Evolutionary conservation across 1,140 invertebrate genomes (phyloP).

Genomic region (Lineus longissimus): DNA sequence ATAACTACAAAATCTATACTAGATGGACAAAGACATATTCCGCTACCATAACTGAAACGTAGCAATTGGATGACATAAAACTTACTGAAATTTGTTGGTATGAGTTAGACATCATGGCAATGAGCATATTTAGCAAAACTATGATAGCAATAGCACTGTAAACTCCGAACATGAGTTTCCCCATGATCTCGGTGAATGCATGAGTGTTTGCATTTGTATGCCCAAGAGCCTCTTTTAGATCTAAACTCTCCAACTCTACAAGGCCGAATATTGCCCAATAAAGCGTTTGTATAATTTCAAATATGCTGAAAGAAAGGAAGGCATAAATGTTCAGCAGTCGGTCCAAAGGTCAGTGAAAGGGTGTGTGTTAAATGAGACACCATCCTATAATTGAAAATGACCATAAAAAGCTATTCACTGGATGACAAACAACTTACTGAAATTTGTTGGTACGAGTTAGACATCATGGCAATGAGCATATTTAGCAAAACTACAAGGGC

Average conservation of each 20-base stretch:
- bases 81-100: slow-evolving; percentile 95
- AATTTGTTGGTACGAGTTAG: slow-evolving; percentile 95
- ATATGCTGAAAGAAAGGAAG: slow-evolving; percentile 69
- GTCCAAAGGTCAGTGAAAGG: too few species aligned
- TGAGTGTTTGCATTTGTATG: slow-evolving; percentile 59
- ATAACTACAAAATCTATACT: too few species aligned
- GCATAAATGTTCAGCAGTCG: too few species aligned
- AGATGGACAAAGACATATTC: neutral
- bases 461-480: slow-evolving; percentile 96
- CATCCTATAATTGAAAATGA: too few species aligned
- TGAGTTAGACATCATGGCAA: slow-evolving; percentile 99
- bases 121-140: slow-evolving; percentile 91
- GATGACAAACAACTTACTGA: slow-evolving; percentile 68
- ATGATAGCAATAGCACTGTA: slow-evolving; percentile 90
- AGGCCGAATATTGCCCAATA: slow-evolving; percentile 97
- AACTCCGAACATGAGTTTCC: slow-evolving; percentile 69
- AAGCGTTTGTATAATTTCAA: slow-evolving; percentile 92
- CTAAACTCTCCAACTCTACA: slow-evolving; percentile 91
- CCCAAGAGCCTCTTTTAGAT: slow-evolving; percentile 69
- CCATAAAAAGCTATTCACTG: neutral
- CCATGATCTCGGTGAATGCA: slow-evolving; percentile 53
- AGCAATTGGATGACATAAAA: neutral
- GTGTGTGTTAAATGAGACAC: too few species aligned
- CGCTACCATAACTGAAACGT: neutral
- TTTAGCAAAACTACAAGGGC: slow-evolving; percentile 93